Evolutionary conservation across 2,113 vertebrate genomes (phyloP).

Genomic region (Vicugna pacos): DNA sequence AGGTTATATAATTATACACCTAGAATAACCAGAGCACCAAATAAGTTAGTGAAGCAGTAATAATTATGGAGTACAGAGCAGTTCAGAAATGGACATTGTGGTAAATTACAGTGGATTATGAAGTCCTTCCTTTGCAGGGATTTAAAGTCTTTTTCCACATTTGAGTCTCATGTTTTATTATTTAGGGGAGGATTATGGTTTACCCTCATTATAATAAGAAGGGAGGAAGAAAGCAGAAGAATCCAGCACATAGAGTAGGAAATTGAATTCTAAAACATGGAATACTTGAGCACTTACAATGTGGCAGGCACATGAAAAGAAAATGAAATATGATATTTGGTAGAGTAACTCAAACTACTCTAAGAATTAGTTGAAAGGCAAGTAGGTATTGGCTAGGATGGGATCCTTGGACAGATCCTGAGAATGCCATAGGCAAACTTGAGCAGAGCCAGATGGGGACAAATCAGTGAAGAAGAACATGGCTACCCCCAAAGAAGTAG

Average conservation of each 20-base stretch:
- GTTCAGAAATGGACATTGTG: conserved; percentile 8
- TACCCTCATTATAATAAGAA: background rate
- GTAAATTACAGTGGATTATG: background rate
- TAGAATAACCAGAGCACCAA: conserved; percentile 5
- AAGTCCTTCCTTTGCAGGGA: background rate
- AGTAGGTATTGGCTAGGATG: background rate
- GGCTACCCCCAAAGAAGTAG: background rate
- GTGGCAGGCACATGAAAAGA: background rate
- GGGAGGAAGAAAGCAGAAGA: background rate
- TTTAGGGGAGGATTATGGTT: background rate
- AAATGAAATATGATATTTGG: background rate
- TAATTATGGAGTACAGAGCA: conserved; percentile 48
- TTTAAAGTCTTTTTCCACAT: conserved; percentile 52
- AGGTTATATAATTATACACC: conserved; percentile 20
- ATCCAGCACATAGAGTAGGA: background rate
- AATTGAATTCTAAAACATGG: conserved; percentile 49
- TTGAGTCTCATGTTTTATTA: conserved; percentile 24
- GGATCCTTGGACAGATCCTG: background rate
- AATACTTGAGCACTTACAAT: background rate
- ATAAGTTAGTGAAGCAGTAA: background rate
- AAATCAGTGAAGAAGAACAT: background rate
- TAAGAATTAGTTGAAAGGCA: background rate
- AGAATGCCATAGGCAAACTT: background rate
- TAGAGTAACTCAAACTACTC: background rate
- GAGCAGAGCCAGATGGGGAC: background rate